These are phyloP conservation scores for Oscheius onirici DNA, from an alignment of 2,888 invertebrate genomes.

Conservation along the genomic window DNA sequence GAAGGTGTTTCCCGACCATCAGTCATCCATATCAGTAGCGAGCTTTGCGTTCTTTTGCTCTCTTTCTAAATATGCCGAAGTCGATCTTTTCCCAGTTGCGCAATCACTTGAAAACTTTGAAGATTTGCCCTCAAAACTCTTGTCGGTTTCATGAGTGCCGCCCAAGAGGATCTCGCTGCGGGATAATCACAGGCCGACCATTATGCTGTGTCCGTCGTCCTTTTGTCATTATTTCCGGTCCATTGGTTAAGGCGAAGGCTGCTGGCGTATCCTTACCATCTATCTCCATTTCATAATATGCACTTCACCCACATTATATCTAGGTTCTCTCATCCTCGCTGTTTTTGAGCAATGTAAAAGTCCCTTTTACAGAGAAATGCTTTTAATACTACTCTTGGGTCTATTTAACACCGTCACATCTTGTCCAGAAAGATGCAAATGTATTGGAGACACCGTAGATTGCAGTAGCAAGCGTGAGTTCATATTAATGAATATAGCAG, in stretches of 20 bases:
- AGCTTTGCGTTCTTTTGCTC: neutral
- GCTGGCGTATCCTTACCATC: slow-evolving; percentile 16
- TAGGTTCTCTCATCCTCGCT: neutral
- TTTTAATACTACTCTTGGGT: slow-evolving; percentile 23
- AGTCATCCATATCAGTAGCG: neutral
- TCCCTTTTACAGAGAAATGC: slow-evolving; percentile 13
- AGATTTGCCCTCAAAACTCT: slow-evolving; percentile 12
- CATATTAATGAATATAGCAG: neutral
- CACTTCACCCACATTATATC: neutral
- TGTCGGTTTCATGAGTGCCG: slow-evolving; percentile 1
- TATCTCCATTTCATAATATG: neutral
- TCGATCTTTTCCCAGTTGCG: neutral
- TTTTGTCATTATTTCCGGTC: slow-evolving; percentile 33
- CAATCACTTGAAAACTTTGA: slow-evolving; percentile 8
- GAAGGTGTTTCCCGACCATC: slow-evolving; percentile 1
- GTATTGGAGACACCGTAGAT: slow-evolving; percentile 22
- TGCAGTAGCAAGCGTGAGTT: slow-evolving; percentile 29
- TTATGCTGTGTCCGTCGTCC: slow-evolving; percentile 32
- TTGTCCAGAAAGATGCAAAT: slow-evolving; percentile 32
- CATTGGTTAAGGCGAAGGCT: slow-evolving; percentile 30
- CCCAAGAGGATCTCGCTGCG: slow-evolving; percentile 25
- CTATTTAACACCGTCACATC: slow-evolving; percentile 4
- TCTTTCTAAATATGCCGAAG: neutral
- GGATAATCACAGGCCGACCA: slow-evolving; percentile 32
- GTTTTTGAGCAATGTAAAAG: neutral